Conservation (phyloP, 2,797 vertebrate genomes). For the Periophthalmus magnuspinnatus region DNA sequence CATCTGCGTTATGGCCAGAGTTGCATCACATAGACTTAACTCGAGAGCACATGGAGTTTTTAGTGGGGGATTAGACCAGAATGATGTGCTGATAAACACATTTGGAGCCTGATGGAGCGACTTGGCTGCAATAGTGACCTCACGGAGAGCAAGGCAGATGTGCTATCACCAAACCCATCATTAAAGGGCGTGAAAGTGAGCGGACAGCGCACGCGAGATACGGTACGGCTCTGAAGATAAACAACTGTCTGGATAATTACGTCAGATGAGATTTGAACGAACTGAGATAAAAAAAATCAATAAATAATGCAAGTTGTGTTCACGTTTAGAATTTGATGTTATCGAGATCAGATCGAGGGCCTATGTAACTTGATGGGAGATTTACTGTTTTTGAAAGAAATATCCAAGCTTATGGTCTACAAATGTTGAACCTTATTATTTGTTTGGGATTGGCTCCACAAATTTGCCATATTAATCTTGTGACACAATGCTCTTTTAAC, state of each 20-base stretch:
- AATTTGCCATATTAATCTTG: too few species aligned
- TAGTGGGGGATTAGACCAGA: not conserved
- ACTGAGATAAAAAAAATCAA: not conserved
- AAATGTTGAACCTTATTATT: too few species aligned
- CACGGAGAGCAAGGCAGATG: constrained; percentile 2
- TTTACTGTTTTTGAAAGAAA: too few species aligned
- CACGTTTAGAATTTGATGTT: not conserved
- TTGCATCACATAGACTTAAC: constrained; percentile 7
- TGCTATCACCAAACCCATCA: not conserved
- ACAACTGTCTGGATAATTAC: not conserved
- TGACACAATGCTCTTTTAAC: too few species aligned
- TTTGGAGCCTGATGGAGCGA: not conserved
- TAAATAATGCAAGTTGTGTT: not conserved
- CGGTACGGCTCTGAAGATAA: not conserved
- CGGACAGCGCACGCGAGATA: not conserved
- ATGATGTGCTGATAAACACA: constrained; percentile 11
- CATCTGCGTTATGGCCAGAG: constrained; percentile 6
- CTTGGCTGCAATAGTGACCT: constrained; percentile 2
- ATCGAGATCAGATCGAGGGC: not conserved
- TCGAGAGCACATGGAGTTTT: not conserved
- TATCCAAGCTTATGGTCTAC: too few species aligned
- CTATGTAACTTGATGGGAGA: too few species aligned
- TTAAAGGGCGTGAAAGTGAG: constrained; percentile 5
- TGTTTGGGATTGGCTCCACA: too few species aligned
- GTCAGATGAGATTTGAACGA: not conserved